Evolutionary conservation across 2,888 invertebrate genomes (phyloP), one percentile per base, ranked within the genome.

Genomic region (Drepanosiphum platanoidis): DNA sequence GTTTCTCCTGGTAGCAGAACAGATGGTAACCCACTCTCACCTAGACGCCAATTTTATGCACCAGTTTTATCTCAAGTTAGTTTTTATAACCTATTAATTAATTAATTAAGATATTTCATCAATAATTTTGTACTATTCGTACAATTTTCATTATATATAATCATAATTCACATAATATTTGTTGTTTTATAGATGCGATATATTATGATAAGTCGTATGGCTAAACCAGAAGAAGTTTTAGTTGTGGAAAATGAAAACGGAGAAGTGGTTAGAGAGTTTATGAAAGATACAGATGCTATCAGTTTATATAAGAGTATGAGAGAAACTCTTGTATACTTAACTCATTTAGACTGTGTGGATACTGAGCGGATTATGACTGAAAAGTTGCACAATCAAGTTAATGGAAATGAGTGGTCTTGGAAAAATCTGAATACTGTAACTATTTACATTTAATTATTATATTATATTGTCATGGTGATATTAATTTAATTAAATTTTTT

Each of bases 231-330:
- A 91, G 99, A 99, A 91, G 99, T 99, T 58, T 92, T 99, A 87
- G 98, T 99, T 72, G 99, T 99, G 66, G 99, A 99, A 91, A 99
- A 99, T 91, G 99, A 99, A 90, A 98, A 99, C 90, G 99, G 99
- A 66, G 99, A 99, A 91, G 98, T 99, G 87, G 99, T 99, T 15
- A 92, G 99, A 87, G 99, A 99, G 90, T 98, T 99, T 90, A 99
- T 99, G 97, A 99, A 99, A 91, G 99, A 99, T 90, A 99, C 99
- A 61, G 99, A 99, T 92, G 96, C 99, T 61, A 99, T 99, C 88
- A 98, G 98, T 91, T 92, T 99, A 89, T 99, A 99, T 91, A 99
- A 98, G 91, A 99, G 97, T 90, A 99, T 99, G 99, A 93, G 98
- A 87, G 99, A 99, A 90, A 97, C 97, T 18, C 91, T 97, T 86